A percentile compares a stretch with the other conserved stretches of the same genome.
Evolutionary conservation across 2,113 vertebrate genomes (phyloP).

Genomic region (Otus sunia): DNA sequence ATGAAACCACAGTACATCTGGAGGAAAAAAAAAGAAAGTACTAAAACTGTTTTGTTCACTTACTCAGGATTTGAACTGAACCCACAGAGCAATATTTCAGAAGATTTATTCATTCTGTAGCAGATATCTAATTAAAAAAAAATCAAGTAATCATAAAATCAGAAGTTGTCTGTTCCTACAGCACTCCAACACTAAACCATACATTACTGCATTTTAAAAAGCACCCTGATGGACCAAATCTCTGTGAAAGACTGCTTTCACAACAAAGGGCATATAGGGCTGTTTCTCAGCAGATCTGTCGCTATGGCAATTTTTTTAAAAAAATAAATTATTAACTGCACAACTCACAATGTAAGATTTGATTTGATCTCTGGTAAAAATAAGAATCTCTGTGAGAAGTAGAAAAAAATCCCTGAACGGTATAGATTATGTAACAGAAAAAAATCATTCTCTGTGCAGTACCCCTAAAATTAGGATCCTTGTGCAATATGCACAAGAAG

Average conservation of each 20-base stretch:
- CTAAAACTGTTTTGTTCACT: constrained; percentile 54
- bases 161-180: background rate
- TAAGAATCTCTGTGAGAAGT: background rate
- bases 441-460: background rate
- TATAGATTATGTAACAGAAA: background rate
- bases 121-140: constrained; percentile 70
- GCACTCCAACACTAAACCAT: background rate
- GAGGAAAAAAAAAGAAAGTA: background rate
- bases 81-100: constrained; percentile 88
- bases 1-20: background rate
- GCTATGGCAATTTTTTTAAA: background rate
- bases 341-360: background rate
- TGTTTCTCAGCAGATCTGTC: background rate
- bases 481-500: background rate
- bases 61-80: constrained; percentile 80
- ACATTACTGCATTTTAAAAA: background rate
- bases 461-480: background rate
- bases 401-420: background rate
- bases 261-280: background rate
- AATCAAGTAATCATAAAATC: background rate
- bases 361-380: background rate
- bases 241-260: background rate
- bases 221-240: background rate
- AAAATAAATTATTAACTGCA: background rate
- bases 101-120: constrained; percentile 73